Evolutionary conservation across 2,888 invertebrate species (phyloP).

Genomic region (Diaphora mendica): DNA sequence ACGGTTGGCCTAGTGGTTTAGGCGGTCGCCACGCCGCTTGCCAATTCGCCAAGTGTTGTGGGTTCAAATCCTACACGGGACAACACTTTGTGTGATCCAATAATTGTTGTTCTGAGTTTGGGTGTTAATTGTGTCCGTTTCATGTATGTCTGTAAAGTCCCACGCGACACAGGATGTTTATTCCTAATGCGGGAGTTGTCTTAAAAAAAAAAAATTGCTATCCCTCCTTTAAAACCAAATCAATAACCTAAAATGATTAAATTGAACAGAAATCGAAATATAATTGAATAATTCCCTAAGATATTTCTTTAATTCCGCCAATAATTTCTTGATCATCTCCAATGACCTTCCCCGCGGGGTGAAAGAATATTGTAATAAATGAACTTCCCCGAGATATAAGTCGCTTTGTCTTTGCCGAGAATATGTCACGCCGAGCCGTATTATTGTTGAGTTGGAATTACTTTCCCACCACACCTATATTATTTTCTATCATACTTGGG

Average conservation of each 20-base stretch:
- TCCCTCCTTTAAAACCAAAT: neutral
- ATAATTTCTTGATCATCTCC: constrained; percentile 34
- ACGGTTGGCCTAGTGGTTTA: no score
- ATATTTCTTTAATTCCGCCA: constrained; percentile 40
- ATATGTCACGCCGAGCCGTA: constrained; percentile 28
- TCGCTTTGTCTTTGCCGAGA: constrained; percentile 34
- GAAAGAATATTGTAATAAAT: constrained; percentile 40
- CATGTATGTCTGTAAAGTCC: no score
- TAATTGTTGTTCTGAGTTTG: no score
- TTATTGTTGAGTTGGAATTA: neutral
- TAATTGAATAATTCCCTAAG: constrained; percentile 46
- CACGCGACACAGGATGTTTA: no score
- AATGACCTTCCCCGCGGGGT: constrained; percentile 32
- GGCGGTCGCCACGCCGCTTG: no score
- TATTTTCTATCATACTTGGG: constrained; percentile 2
- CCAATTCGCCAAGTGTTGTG: no score
- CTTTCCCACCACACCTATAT: neutral
- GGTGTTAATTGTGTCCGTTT: no score
- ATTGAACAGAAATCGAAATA: constrained; percentile 29
- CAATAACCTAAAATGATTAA: constrained; percentile 18
- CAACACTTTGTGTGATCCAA: no score
- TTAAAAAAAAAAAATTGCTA: no score
- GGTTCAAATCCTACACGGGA: no score
- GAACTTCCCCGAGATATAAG: constrained; percentile 42
- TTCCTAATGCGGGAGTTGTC: no score